These are phyloP conservation scores for Cephus pygmeus DNA, from an alignment of 2,888 invertebrate species.

Conservation along the genomic window DNA sequence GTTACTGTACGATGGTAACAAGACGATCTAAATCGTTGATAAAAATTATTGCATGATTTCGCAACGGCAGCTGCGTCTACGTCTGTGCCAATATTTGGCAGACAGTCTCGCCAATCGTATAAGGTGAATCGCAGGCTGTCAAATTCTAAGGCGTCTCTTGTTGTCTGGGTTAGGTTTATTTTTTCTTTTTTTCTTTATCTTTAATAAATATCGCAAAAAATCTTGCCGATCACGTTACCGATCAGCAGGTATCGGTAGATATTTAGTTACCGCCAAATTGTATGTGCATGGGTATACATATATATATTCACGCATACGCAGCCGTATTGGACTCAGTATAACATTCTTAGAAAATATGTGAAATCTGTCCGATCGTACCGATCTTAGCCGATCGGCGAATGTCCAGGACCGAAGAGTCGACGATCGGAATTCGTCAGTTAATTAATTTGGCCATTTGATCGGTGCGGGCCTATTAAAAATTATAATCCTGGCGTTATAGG, in stretches of 20 bases:
- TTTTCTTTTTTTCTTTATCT: neutral
- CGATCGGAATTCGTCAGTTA: neutral
- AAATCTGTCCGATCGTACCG: neutral
- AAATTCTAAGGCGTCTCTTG: slow-evolving; percentile 7
- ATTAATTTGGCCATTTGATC: neutral
- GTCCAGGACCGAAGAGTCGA: neutral
- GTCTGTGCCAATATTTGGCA: slow-evolving; percentile 51
- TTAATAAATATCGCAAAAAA: neutral
- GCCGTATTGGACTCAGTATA: too few species aligned
- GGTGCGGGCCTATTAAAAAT: neutral
- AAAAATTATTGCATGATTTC: too few species aligned
- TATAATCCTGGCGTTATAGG: neutral
- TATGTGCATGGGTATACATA: too few species aligned
- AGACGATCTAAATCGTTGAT: neutral
- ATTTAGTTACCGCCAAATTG: neutral
- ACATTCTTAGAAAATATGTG: neutral
- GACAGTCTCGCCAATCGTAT: slow-evolving; percentile 14
- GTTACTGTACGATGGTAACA: neutral
- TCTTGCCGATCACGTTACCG: neutral
- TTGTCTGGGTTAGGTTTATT: slow-evolving; percentile 10
- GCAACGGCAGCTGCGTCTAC: slow-evolving; percentile 41
- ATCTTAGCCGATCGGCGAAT: neutral
- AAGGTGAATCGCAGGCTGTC: neutral
- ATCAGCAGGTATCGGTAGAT: neutral
- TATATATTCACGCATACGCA: too few species aligned